Conservation (phyloP, 2,113 vertebrate genomes). For the Sturnus vulgaris region DNA sequence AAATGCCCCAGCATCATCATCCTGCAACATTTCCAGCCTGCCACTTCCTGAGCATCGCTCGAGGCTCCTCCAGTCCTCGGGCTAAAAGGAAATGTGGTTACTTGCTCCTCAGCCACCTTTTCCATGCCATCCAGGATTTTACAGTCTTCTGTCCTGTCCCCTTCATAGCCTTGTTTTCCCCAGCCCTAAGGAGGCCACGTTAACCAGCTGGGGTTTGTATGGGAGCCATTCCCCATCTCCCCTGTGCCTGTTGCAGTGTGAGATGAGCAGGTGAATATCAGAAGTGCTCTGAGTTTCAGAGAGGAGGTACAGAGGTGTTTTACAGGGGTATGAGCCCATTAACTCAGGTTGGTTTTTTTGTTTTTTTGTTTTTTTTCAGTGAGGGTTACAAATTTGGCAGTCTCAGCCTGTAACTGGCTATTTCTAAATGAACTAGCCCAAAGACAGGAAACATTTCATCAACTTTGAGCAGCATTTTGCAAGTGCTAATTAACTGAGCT, state of each 20-base stretch:
- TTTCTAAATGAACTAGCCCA: not conserved
- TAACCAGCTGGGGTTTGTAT: not conserved
- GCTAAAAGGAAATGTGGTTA: not conserved
- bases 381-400: not conserved
- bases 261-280: accelerated
- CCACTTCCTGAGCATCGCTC: too few species aligned
- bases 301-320: not conserved
- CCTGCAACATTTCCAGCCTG: not conserved
- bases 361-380: not conserved
- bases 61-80: not conserved
- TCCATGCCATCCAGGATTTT: not conserved
- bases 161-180: not conserved
- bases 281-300: accelerated
- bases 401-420: not conserved
- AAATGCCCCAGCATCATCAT: not conserved
- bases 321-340: not conserved
- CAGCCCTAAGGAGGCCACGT: not conserved
- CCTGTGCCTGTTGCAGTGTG: not conserved
- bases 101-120: not conserved
- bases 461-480: not conserved
- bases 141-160: not conserved
- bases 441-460: not conserved
- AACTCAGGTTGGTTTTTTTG: not conserved
- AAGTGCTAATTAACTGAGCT: slow-evolving; percentile 31
- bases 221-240: not conserved